Conservation (phyloP, 2,888 invertebrate species). For the Ischnura elegans region DNA sequence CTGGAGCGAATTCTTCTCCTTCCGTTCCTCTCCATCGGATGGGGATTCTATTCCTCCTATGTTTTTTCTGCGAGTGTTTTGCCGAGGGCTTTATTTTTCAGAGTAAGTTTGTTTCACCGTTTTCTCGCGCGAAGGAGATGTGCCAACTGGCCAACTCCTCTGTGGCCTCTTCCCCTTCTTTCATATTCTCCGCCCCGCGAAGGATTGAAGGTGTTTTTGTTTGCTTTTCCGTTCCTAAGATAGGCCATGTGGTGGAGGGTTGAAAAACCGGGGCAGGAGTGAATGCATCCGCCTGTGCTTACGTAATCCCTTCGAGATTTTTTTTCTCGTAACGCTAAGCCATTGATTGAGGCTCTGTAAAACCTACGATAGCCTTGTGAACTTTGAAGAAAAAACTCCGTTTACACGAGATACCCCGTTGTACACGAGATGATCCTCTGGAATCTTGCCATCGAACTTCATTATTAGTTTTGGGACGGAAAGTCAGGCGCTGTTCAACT, state of each 20-base stretch:
- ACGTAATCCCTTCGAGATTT: not conserved
- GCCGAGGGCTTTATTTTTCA: slow-evolving; percentile 27
- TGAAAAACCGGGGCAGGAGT: slow-evolving; percentile 23
- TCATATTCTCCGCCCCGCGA: not conserved
- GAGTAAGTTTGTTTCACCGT: slow-evolving; percentile 19
- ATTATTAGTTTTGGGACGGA: not conserved
- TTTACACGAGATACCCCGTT: not conserved
- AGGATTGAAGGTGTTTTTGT: slow-evolving; percentile 25
- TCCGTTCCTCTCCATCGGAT: not conserved
- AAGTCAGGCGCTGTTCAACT: not conserved
- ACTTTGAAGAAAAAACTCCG: not conserved
- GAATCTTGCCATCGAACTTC: slow-evolving; percentile 15
- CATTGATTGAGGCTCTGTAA: not conserved
- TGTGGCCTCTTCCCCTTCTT: not conserved
- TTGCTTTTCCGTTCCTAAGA: slow-evolving; percentile 10
- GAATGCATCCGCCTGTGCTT: slow-evolving; percentile 56
- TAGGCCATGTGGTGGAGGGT: slow-evolving; percentile 30
- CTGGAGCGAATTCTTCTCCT: not conserved
- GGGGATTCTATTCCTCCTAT: not conserved
- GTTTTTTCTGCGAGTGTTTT: not conserved
- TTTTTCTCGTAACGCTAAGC: not conserved
- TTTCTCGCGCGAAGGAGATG: slow-evolving; percentile 44
- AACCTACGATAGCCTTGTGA: not conserved
- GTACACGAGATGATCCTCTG: not conserved
- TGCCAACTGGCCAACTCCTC: slow-evolving; percentile 43